Percentiles rank a stretch among this genome's conserved stretches.
Conservation (phyloP, 2,797 vertebrate species). For the Cossypha polioptera region DNA sequence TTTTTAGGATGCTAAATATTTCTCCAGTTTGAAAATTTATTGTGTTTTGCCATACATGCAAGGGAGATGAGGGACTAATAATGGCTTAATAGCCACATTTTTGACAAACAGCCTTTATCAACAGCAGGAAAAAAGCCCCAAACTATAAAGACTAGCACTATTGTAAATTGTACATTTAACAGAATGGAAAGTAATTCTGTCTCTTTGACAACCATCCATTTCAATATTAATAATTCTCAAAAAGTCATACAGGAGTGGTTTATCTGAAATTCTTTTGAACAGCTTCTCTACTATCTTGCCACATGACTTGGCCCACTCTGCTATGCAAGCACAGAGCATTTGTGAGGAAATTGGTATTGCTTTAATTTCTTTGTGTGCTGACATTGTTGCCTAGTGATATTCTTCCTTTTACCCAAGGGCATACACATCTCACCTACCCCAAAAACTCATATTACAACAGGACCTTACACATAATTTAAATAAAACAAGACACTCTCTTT, state of each 20-base stretch:
- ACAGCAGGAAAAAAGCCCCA: fast-evolving
- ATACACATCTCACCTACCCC: background rate
- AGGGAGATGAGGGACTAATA: background rate
- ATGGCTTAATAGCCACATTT: background rate
- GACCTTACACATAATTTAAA: background rate
- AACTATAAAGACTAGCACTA: background rate
- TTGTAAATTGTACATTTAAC: background rate
- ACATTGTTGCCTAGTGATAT: background rate
- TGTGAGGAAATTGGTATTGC: background rate
- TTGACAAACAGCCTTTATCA: background rate
- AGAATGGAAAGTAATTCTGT: background rate
- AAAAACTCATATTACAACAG: background rate
- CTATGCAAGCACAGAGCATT: background rate
- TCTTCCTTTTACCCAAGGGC: background rate
- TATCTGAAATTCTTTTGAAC: background rate
- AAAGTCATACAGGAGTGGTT: background rate
- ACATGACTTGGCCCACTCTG: background rate
- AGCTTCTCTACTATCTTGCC: background rate
- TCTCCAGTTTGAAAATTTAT: background rate
- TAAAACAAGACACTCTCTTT: background rate
- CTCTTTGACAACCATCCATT: background rate
- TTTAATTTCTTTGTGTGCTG: background rate
- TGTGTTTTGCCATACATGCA: background rate
- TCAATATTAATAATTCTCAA: background rate
- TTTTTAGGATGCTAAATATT: background rate